Conservation (phyloP, 37 sponge, comb jelly and placozoan species). For the Corticium candelabrum region DNA sequence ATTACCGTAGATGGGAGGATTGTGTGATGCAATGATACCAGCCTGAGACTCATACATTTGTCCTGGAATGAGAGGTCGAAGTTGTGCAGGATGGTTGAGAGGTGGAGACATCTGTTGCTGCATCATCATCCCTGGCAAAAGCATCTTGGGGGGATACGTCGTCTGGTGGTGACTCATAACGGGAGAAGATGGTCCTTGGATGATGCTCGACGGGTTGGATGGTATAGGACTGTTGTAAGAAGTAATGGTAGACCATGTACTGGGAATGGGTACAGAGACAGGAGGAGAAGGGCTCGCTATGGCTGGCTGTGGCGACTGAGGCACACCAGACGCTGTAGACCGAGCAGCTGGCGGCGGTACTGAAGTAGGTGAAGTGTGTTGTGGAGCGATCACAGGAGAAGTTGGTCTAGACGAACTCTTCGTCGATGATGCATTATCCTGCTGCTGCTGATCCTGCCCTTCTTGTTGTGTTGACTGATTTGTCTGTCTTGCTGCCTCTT, state of each 20-base stretch:
- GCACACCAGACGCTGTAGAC: background rate
- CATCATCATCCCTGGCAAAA: background rate
- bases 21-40: no score
- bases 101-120: background rate
- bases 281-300: background rate
- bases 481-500: constrained; percentile 53
- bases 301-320: background rate
- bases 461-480: background rate
- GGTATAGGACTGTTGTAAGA: background rate
- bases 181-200: background rate
- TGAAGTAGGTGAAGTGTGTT: background rate
- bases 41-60: no score
- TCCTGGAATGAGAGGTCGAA: no score
- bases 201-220: no score
- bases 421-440: background rate
- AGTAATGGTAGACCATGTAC: background rate
- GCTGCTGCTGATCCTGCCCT: no score
- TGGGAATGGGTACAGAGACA: background rate
- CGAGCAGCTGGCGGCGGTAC: no score
- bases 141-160: background rate
- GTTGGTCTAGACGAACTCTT: background rate
- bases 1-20: background rate
- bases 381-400: background rate
- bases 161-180: background rate
- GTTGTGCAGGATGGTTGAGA: no score